Base-by-base conservation (phyloP, 2,113 vertebrate species). In the Gavia stellata region DNA sequence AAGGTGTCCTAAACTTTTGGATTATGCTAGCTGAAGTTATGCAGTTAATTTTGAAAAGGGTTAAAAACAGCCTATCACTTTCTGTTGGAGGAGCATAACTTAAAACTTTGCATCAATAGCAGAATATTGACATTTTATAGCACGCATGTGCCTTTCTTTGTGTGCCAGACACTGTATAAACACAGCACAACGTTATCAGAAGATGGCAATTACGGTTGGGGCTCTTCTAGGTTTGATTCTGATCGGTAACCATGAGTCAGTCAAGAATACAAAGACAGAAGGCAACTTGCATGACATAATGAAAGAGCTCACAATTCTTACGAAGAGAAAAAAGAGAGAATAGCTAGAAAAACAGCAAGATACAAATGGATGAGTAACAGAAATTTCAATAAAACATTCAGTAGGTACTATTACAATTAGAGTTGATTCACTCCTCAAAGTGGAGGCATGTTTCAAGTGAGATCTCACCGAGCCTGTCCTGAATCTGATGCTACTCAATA, bases 201-300 rank as follows among this genome's bases (percentile, higher is more conserved):
- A 49, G 7, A 25, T 36, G 15, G 2, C 2, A 26, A 0, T 38
- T 68, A 24, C 10, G 4, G 4, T 2, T 47, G 17, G 7, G 7
- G 3, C 3, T n/a, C 5, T 26, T 63, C 63, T 47, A 56, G 14
- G 9, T 59, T 83, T 77, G 31, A 20, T 18, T 84, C 20, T 52
- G 33, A 31, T 47, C 21, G 44, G 45, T 61, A 89, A 44, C 23
- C 21, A 15, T 14, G 40, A 83, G 33, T 12, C 24, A 93, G 36
- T 38, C 33, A 81, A 75, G 44, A 53, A 29, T 20, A 33, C 7
- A 44, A 78, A 52, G 49, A 49, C 2, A 1, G 36, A 73, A 75
- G 3, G 33, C 10, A 58, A 44, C 7, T 21, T 65, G 6, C 6
- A 10, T 36, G 59, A 71, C 17, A 24, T 24, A 73, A 38, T 52